phyloP scores from a whole-genome alignment of 2,888 invertebrate species.

The Megaustenia siamemsis region DNA sequence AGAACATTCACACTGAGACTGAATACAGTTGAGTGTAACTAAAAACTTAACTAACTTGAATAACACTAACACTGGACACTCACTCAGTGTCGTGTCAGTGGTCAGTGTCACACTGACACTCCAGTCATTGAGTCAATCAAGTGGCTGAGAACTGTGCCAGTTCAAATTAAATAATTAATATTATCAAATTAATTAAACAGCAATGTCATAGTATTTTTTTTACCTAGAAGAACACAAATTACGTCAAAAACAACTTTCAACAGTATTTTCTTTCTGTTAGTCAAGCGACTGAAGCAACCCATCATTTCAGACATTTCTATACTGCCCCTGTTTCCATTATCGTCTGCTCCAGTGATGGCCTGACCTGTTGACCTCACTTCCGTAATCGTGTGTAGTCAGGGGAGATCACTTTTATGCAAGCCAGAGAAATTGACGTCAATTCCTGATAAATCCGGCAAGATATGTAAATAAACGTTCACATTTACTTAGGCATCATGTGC shows the following conservation, averaged over 20 bases:
- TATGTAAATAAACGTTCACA: too few species aligned
- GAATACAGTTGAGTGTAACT: too few species aligned
- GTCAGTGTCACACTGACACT: too few species aligned
- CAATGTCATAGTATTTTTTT: not conserved
- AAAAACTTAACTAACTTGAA: too few species aligned
- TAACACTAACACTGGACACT: too few species aligned
- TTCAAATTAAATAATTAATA: slow-evolving; percentile 3
- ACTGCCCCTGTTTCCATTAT: not conserved
- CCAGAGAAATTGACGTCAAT: not conserved
- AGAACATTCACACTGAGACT: too few species aligned
- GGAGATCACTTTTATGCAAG: slow-evolving; percentile 1
- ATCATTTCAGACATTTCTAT: not conserved
- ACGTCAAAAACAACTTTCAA: slow-evolving; percentile 28
- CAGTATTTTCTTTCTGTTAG: not conserved
- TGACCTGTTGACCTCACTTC: not conserved
- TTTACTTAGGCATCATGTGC: too few species aligned
- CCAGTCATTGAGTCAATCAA: too few species aligned
- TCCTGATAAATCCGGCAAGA: too few species aligned
- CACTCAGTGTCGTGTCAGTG: too few species aligned
- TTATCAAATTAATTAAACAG: not conserved
- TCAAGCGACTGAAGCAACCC: slow-evolving; percentile 10
- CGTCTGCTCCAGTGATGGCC: not conserved
- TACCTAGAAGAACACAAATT: slow-evolving; percentile 33
- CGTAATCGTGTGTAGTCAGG: not conserved
- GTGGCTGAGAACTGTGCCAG: too few species aligned